Conservation (phyloP, 2,888 invertebrate species). For the Danaus chrysippus region DNA sequence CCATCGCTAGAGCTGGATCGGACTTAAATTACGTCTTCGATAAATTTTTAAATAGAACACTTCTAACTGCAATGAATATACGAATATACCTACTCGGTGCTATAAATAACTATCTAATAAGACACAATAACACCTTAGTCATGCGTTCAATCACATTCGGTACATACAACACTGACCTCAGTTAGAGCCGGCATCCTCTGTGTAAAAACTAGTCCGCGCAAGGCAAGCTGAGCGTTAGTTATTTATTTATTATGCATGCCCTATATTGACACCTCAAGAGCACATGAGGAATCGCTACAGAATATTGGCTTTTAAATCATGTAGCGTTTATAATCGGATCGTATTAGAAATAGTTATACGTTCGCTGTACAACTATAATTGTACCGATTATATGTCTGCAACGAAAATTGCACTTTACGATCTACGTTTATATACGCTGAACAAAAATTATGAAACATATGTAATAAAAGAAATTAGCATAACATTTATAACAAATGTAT, state of each 20-base stretch:
- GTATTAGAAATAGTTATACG: neutral
- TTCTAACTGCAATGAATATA: neutral
- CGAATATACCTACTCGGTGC: neutral
- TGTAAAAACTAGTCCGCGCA: constrained; percentile 67
- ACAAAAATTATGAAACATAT: no score
- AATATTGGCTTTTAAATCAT: neutral
- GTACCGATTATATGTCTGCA: neutral
- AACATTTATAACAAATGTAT: neutral
- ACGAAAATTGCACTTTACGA: neutral
- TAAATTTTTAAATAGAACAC: no score
- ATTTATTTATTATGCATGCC: constrained; percentile 59
- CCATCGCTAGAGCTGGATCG: no score
- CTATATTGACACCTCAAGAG: constrained; percentile 48
- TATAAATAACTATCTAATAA: neutral
- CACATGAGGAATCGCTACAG: neutral
- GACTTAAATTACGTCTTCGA: no score
- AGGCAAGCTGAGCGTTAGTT: constrained; percentile 22
- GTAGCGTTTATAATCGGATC: neutral
- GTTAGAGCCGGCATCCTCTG: constrained; percentile 39
- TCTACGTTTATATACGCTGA: no score
- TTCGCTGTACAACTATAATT: neutral
- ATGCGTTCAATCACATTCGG: constrained; percentile 25
- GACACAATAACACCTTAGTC: constrained; percentile 10
- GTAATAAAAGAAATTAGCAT: no score
- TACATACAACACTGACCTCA: constrained; percentile 61